Base-by-base conservation (phyloP, 2,797 vertebrate species). In the Molossus alvarezi region DNA sequence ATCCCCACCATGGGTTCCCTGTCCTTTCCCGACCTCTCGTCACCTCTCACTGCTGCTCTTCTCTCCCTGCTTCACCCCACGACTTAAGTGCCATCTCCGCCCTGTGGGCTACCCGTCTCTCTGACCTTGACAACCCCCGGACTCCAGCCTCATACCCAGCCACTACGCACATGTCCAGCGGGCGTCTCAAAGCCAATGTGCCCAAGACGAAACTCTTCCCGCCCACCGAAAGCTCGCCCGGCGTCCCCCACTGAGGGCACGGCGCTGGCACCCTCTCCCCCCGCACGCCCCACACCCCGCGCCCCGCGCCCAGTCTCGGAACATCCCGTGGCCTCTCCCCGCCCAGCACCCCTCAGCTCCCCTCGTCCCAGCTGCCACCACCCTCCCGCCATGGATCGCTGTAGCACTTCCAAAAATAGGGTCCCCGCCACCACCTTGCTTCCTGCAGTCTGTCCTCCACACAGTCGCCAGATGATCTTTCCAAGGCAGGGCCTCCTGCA, bases 311-410 rank as follows among this genome's bases (percentile, higher is more conserved):
- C 33, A 1, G 5, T 72, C 57, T 7, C 1, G 27, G 3, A 2
- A 13, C 53, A 55, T 55, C 53, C 53, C 53, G 15, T 55, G 4
- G 13, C 12, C 15, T 14, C 13, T 64, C 27, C 62, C 27, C 6
- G 13, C 13, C 12, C 0, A 27, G 48, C 51, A 18, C 2, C 23
- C 13, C 69, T 82, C n/a, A 15, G 8, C 18, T 3, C 79, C 85
- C 71, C 51, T 14, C 4, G 0, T 15, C 71, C 33, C 10, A 6
- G 21, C 9, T 0, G 0, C 58, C n/a, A 0, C 51, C 37, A 9
- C 20, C 45, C 17, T 23, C n/a, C 1, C 11, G 1, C 5, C 11
- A 4, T 1, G 14, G 23, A 55, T 12, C 29, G 41, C 23, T 51
- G 5, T 9, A 9, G 27, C 5, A 1, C 33, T 51, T 76, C 72